Evolutionary conservation across 2,113 vertebrate species (phyloP).

Genomic region (Porphyrio hochstetteri): DNA sequence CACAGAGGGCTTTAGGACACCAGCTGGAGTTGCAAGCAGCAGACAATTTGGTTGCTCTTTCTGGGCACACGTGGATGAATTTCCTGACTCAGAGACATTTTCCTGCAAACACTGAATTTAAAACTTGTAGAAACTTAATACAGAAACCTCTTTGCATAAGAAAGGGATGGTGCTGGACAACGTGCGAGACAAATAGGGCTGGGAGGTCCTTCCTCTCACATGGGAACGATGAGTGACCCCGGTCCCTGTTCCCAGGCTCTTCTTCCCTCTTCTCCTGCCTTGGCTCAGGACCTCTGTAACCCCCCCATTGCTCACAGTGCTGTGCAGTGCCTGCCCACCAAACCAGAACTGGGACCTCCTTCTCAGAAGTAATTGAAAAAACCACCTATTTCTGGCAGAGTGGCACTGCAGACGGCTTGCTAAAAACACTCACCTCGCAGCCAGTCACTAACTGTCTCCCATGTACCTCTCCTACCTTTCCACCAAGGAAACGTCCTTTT

Average conservation of each 20-base stretch:
- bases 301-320: fast-evolving
- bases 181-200: fast-evolving
- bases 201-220: neutral
- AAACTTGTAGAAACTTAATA: neutral
- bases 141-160: neutral
- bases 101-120: neutral
- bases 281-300: neutral
- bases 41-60: neutral
- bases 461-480: neutral
- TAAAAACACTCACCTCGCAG: fast-evolving
- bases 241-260: neutral
- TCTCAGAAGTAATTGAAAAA: neutral
- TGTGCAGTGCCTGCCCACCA: fast-evolving
- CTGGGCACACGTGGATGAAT: neutral
- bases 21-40: neutral
- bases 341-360: neutral
- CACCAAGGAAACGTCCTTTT: neutral
- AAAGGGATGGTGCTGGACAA: fast-evolving
- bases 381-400: neutral
- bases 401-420: fast-evolving
- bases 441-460: neutral
- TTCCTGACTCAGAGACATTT: neutral
- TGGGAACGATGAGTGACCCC: neutral
- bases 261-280: neutral
- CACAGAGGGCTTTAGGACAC: neutral